phyloP scores from a whole-genome alignment of 2,888 invertebrate species.

The Megamerina dolium region DNA sequence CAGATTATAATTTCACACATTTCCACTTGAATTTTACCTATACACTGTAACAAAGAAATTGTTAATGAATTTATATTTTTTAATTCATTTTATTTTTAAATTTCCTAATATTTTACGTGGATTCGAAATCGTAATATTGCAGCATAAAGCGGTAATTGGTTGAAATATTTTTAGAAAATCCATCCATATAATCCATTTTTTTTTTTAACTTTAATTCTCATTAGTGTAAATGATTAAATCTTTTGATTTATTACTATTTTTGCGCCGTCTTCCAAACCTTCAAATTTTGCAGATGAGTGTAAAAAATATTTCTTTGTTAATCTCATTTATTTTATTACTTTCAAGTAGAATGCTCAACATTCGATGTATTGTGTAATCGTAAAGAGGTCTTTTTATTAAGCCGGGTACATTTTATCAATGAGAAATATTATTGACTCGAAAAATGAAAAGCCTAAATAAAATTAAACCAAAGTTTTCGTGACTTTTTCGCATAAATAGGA shows the following conservation, averaged over 20 bases:
- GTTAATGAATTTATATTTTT: conserved; percentile 13
- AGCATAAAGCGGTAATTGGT: conserved; percentile 51
- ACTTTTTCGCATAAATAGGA: too few relatives aligned
- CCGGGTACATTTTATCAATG: too few relatives aligned
- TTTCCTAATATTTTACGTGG: conserved; percentile 23
- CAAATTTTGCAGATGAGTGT: neutral
- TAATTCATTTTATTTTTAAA: conserved; percentile 25
- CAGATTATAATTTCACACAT: conserved; percentile 2
- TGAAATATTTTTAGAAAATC: conserved; percentile 18
- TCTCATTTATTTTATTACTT: too few relatives aligned
- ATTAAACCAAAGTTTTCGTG: too few relatives aligned
- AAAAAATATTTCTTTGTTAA: too few relatives aligned
- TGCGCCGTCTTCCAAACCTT: conserved; percentile 21
- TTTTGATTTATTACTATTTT: conserved; percentile 14
- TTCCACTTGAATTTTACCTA: neutral
- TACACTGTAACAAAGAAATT: neutral
- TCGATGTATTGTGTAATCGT: too few relatives aligned
- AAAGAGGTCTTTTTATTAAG: too few relatives aligned
- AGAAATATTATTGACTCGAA: too few relatives aligned
- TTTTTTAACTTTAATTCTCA: conserved; percentile 8
- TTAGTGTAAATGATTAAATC: conserved; percentile 3
- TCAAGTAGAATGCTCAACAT: too few relatives aligned
- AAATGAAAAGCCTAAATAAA: too few relatives aligned
- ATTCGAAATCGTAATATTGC: conserved; percentile 23
- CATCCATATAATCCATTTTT: conserved; percentile 20